Percentiles rank a stretch among this genome's conserved stretches.
Evolutionary conservation across 1,140 invertebrate genomes (phyloP).

Genomic region (Drosophila seguyi): DNA sequence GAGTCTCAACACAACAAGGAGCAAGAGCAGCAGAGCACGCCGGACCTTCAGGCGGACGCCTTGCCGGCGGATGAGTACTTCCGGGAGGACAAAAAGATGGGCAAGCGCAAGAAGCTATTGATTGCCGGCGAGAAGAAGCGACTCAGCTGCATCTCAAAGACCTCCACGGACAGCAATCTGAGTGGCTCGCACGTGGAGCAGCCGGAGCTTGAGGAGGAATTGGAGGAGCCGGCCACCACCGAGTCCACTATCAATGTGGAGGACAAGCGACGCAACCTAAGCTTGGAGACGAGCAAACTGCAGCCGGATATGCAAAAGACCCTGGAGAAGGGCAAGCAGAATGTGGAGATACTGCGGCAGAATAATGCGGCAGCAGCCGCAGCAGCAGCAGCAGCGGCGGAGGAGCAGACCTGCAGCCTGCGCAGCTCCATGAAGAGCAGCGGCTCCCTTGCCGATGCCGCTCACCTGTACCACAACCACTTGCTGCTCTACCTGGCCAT

Average conservation of each 20-base stretch:
- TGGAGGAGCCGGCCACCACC: slow-evolving; percentile 23
- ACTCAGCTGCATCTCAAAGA: slow-evolving; percentile 81
- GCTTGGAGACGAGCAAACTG: slow-evolving; percentile 71
- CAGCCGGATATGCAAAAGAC: slow-evolving; percentile 76
- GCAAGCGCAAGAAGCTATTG: slow-evolving; percentile 66
- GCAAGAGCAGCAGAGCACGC: slow-evolving; percentile 64
- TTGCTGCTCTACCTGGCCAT: slow-evolving; percentile 93
- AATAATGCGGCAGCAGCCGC: slow-evolving; percentile 66
- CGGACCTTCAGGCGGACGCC: slow-evolving; percentile 86
- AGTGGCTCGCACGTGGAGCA: slow-evolving; percentile 60
- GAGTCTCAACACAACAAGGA: slow-evolving; percentile 24
- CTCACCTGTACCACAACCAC: slow-evolving; percentile 93
- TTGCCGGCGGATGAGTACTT: slow-evolving; percentile 88
- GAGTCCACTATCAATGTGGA: slow-evolving; percentile 74
- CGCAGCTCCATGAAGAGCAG: slow-evolving; percentile 74
- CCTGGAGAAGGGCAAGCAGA: slow-evolving; percentile 83
- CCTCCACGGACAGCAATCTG: slow-evolving; percentile 80
- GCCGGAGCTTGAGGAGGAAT: slow-evolving; percentile 46
- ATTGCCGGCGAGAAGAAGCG: slow-evolving; percentile 75
- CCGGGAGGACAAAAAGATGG: slow-evolving; percentile 76
- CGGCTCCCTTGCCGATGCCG: slow-evolving; percentile 63
- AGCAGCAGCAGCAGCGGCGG: slow-evolving; percentile 33
- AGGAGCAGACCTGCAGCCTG: slow-evolving; percentile 58
- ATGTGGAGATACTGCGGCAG: slow-evolving; percentile 80
- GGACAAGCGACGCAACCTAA: slow-evolving; percentile 84